These are phyloP conservation scores for Allobates femoralis DNA, from an alignment of 2,797 vertebrate species.

Conservation along the genomic window DNA sequence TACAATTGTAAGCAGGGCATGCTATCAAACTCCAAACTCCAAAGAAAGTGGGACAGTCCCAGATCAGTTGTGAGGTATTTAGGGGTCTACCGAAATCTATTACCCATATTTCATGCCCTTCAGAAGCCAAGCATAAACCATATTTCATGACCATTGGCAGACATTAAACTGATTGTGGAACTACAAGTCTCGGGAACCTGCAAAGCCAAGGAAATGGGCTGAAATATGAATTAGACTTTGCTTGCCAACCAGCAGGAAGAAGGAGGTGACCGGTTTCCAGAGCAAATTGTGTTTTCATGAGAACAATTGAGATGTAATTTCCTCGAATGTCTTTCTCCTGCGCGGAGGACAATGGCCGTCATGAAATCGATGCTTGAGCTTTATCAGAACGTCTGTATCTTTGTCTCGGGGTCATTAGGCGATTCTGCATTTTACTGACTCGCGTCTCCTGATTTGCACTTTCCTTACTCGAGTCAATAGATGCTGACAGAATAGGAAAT, in stretches of 20 bases:
- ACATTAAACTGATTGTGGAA: neutral
- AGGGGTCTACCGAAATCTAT: no score
- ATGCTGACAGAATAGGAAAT: conserved; percentile 45
- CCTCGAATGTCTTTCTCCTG: conserved; percentile 2
- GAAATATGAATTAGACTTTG: neutral
- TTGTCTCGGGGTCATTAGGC: conserved; percentile 33
- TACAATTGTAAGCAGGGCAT: no score
- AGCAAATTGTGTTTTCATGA: neutral
- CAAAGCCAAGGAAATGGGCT: neutral
- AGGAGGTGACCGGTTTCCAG: no score
- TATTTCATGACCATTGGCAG: no score
- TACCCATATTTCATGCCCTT: no score
- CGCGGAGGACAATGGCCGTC: neutral
- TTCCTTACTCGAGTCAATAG: conserved; percentile 40
- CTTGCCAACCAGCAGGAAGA: no score
- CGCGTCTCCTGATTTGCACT: conserved; percentile 48
- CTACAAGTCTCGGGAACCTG: neutral
- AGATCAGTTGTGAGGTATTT: no score
- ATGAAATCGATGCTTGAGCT: conserved; percentile 5
- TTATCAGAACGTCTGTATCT: conserved; percentile 29
- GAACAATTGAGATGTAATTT: conserved; percentile 28
- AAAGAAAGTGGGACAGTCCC: no score
- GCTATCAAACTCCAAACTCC: no score
- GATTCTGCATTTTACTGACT: conserved; percentile 28
- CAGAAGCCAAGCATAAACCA: no score